Evolutionary conservation across 2,888 invertebrate species (phyloP), one percentile per base, ranked within the genome.

Genomic region (Synanthedon tipuliformis): DNA sequence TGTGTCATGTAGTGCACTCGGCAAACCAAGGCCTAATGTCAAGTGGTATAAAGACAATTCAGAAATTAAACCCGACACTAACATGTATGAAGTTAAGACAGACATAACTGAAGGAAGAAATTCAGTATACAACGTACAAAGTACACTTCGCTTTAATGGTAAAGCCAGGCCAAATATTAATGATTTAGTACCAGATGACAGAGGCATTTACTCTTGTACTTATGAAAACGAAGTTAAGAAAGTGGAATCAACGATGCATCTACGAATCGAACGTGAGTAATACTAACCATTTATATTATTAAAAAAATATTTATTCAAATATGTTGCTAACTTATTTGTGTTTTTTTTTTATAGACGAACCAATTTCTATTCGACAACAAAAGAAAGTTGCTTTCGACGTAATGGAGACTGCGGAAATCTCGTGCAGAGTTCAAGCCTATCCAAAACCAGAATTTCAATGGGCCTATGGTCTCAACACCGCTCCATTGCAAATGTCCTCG

Each of bases 391-490:
- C 97, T 1, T 95, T 92, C 69, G 95, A 96, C 71, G 79, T 94
- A 5, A 89, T 92, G 56, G 96, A 96, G 78, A 92, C 92, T 0
- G 96, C 96, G 0, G 93, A 95, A 75, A 94, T 97, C 23, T 90
- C 93, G 0, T 97, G 97, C 77, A 92, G 93, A 69, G 95, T 97
- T 12, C 95, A 95, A 71, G 95, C 97, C 0, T 97, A 95, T 78
- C 97, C 97, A 0, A 94, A 95, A 66, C 96, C 97, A 0, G 95
- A 95, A 71, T 96, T 97, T 78, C 95, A 96, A 67, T 97, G 97
- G 97, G 94, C 91, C 68, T 95, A 92, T 67, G 93, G 93, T 41
- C 91, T 92, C 5, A 93, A 94, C 73, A 88, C 90, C 0, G 91
- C 93, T 0, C 92, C 94, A 0, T 75, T 95, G 48, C 91, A 93